phyloP scores from a whole-genome alignment of 2,888 invertebrate species.

The Silvanus unidentatus region DNA sequence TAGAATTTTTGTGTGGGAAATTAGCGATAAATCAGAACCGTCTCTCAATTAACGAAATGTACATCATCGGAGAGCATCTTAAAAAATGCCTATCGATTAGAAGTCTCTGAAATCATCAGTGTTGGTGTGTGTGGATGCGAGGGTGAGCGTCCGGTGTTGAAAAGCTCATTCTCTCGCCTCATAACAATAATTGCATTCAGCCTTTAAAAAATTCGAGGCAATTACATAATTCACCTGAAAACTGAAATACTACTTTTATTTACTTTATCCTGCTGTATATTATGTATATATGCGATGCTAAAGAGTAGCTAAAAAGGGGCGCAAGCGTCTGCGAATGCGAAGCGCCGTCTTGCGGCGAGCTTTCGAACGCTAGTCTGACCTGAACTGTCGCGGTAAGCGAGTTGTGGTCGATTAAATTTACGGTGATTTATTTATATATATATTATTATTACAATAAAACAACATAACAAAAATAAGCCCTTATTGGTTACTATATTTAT shows the following conservation, averaged over 20 bases:
- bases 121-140: too few relatives aligned
- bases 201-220: conserved; percentile 3
- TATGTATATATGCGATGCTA: not conserved
- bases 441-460: not conserved
- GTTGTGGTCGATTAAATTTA: conserved; percentile 23
- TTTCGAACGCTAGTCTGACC: conserved; percentile 43
- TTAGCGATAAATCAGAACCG: too few relatives aligned
- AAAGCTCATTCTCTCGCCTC: too few relatives aligned
- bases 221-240: conserved; percentile 32
- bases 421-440: conserved; percentile 14
- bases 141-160: too few relatives aligned
- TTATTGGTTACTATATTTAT: not conserved
- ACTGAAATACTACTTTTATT: conserved; percentile 33
- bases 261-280: conserved; percentile 18
- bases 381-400: conserved; percentile 36
- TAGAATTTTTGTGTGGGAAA: too few relatives aligned
- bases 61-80: too few relatives aligned
- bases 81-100: too few relatives aligned
- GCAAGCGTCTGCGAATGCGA: conserved; percentile 27
- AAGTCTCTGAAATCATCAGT: too few relatives aligned
- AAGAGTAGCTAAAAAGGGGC: conserved; percentile 26
- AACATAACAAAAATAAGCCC: too few relatives aligned
- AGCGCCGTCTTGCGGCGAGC: conserved; percentile 39
- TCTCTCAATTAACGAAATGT: too few relatives aligned
- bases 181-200: too few relatives aligned